These are phyloP conservation scores for Austrolebias charrua DNA, from an alignment of 2,797 vertebrate genomes.

Conservation along the genomic window DNA sequence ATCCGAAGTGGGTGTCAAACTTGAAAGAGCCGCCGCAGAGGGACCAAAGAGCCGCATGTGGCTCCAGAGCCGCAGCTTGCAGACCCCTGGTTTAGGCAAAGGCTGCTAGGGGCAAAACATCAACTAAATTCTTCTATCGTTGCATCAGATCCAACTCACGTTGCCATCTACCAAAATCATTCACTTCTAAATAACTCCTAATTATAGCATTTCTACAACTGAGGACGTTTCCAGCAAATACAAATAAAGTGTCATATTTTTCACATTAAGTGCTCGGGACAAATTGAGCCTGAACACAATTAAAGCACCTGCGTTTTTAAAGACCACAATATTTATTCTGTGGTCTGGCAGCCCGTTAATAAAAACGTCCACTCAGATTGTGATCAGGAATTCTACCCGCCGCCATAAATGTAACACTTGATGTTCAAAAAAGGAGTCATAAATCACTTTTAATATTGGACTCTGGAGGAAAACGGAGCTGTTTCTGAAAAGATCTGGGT, in stretches of 20 bases:
- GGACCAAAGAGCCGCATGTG: no score
- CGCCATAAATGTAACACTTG: constrained; percentile 73
- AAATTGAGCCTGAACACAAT: constrained; percentile 78
- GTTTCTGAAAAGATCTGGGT: constrained; percentile 70
- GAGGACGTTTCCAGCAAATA: constrained; percentile 27
- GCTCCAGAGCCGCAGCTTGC: no score
- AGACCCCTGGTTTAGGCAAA: constrained; percentile 56
- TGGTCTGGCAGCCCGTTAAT: constrained; percentile 68
- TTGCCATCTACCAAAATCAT: constrained; percentile 4
- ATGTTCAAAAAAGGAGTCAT: constrained; percentile 75
- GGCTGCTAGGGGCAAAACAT: constrained; percentile 49
- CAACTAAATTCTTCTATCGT: constrained; percentile 38
- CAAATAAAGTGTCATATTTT: constrained; percentile 57
- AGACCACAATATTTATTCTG: constrained; percentile 71
- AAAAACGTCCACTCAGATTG: constrained; percentile 74
- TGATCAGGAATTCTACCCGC: constrained; percentile 69
- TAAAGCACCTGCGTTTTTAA: constrained; percentile 71
- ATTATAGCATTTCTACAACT: constrained; percentile 13
- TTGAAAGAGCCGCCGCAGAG: no score
- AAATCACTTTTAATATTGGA: constrained; percentile 77
- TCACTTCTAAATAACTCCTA: constrained; percentile 25
- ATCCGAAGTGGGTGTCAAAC: no score
- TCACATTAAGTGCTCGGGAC: constrained; percentile 36
- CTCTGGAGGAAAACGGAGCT: constrained; percentile 50
- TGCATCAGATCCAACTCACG: background rate